A percentile compares a stretch with the other conserved stretches of the same genome.
These are phyloP conservation scores for Drosophila aff. DNA, from an alignment of 1,140 invertebrate species.

Conservation along the genomic window DNA sequence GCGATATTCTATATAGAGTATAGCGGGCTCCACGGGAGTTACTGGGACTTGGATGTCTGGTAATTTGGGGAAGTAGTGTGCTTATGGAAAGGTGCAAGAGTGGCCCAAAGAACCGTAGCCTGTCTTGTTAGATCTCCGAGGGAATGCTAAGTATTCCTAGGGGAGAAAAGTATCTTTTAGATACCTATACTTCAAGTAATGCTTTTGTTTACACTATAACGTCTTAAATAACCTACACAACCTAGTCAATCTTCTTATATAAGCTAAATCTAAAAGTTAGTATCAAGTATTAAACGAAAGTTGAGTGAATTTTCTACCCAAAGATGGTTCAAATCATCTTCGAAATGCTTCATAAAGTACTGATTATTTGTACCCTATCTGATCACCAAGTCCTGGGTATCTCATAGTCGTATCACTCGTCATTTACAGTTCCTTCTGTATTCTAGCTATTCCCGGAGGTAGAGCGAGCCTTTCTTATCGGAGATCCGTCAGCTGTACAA, in stretches of 20 bases:
- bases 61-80: neutral
- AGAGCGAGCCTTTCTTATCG: constrained; percentile 24
- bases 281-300: too few relatives aligned
- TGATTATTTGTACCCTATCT: neutral
- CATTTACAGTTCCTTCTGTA: neutral
- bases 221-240: neutral
- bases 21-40: neutral
- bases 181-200: neutral
- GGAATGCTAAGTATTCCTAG: neutral
- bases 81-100: too few relatives aligned
- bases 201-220: accelerated
- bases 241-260: neutral
- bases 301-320: neutral
- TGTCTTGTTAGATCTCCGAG: neutral
- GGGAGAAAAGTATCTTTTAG: neutral
- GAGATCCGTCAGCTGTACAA: constrained; percentile 63
- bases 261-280: neutral
- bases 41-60: neutral
- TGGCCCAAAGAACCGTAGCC: neutral
- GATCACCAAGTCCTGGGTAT: neutral
- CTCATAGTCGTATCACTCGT: neutral
- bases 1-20: constrained; percentile 15
- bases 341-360: too few relatives aligned
- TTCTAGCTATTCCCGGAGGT: neutral
- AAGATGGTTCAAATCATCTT: neutral